Evolutionary conservation across 2,113 vertebrate genomes (phyloP), one percentile per base, ranked within the genome.

Genomic region (Nibea albiflora): DNA sequence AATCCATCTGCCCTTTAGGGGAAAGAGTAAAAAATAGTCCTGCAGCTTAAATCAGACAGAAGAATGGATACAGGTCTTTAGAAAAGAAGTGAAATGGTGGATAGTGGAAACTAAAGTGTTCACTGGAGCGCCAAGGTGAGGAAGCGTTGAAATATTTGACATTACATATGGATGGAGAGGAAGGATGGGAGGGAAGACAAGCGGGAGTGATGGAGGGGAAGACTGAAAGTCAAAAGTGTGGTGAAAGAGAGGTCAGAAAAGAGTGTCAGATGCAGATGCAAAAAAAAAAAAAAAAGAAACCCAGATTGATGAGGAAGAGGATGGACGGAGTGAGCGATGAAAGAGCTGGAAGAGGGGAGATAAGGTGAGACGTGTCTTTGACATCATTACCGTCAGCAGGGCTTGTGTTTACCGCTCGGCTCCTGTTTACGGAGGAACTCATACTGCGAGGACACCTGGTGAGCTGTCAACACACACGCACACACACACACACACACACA

Each of bases 401-500:
- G 75, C 78, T 74, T 73, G 84, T 93, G 90, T 92, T 93, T 92
- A 93, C 85, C 54, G 54, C 84, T 87, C 71, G 16, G 79, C 88
- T 86, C 75, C 63, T 93, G 93, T 94, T 95, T 92, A 92, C 88
- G 78, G 86, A 89, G 79, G 84, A 86, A 86, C 86, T 84, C 88
- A 77, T 65, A 84, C 87, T 81, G 89, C 88, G 88, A 91, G 92
- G 81, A 93, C 94, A 94, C 94, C 94, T 94, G 94, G 90, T 85
- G 90, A 85, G 90, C 92, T 94, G 92, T 93, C 92, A 92, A 68
- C 63, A 20, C 66, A 28, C 66, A 42, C 20, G 22, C 49, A 53
- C 60, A 12, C 61, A 67, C 75, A 53, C 82, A 39, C 26, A 65
- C 70, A 6, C 31, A 35, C 31, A 35, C n/a, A n/a, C n/a, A n/a